Percentiles rank a stretch among this genome's conserved stretches.
Evolutionary conservation across 2,113 vertebrate genomes (phyloP).

Genomic region (Ptilorrhoa leucosticta): DNA sequence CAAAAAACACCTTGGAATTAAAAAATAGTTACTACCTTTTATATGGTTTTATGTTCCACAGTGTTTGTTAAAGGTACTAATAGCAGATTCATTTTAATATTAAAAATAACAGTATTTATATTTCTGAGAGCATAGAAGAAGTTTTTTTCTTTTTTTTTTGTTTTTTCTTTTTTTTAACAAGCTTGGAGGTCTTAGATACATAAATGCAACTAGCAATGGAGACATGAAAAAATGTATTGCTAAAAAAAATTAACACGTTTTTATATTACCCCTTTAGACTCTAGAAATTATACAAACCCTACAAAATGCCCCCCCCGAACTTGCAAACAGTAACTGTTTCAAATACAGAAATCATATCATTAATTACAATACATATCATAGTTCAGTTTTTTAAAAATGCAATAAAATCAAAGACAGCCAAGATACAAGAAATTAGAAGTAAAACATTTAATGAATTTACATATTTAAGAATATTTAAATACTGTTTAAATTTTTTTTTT

Average conservation of each 20-base stretch:
- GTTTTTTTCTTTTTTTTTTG: conserved; percentile 32
- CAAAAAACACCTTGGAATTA: conserved; percentile 83
- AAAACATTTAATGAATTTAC: conserved; percentile 85
- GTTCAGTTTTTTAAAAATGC: conserved; percentile 74
- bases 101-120: conserved; percentile 86
- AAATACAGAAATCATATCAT: conserved; percentile 78
- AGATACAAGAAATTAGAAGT: conserved; percentile 80
- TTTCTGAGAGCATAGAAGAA: conserved; percentile 79
- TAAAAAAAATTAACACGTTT: conserved; percentile 67
- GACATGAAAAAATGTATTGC: conserved; percentile 62
- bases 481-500: conserved; percentile 72
- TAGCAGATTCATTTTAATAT: conserved; percentile 81
- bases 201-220: conserved; percentile 67
- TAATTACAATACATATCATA: conserved; percentile 80
- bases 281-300: conserved; percentile 80
- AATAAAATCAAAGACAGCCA: conserved; percentile 81
- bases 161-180: conserved; percentile 63
- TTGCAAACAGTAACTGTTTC: conserved; percentile 71
- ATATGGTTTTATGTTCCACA: conserved; percentile 80
- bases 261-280: conserved; percentile 78
- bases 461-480: conserved; percentile 87
- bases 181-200: conserved; percentile 81
- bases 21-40: conserved; percentile 92
- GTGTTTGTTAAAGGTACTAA: conserved; percentile 81
- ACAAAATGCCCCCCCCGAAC: conserved; percentile 69